Conservation (phyloP, 2,797 vertebrate genomes). For the Carcharodon carcharias region DNA sequence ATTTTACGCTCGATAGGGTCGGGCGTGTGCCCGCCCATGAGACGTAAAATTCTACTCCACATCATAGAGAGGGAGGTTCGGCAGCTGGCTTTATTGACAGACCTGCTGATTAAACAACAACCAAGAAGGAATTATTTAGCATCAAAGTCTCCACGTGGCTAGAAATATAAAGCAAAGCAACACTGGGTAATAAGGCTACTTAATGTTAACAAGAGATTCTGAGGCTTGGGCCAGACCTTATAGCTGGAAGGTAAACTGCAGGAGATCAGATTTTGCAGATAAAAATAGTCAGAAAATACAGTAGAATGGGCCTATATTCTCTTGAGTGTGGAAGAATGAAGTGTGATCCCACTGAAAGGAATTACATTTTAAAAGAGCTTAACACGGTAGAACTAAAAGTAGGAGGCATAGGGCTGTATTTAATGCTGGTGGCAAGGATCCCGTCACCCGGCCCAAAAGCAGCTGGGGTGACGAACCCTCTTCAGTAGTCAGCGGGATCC, state of each 20-base stretch:
- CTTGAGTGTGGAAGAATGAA: neutral
- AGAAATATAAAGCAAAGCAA: neutral
- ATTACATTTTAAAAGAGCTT: too few species aligned
- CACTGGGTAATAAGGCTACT: neutral
- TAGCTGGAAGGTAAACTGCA: too few species aligned
- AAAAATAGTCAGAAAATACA: neutral
- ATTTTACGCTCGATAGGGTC: too few species aligned
- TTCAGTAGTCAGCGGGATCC: too few species aligned
- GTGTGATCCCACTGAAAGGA: too few species aligned
- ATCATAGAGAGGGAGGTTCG: neutral
- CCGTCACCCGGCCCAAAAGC: too few species aligned
- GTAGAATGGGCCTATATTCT: neutral
- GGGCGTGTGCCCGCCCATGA: too few species aligned
- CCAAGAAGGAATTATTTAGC: neutral
- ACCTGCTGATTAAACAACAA: neutral
- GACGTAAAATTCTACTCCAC: too few species aligned
- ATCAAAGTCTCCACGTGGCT: neutral
- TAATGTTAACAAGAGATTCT: neutral
- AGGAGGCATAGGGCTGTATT: too few species aligned
- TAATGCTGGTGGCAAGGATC: too few species aligned
- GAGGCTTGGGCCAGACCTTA: neutral
- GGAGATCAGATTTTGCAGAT: neutral
- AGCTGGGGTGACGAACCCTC: too few species aligned
- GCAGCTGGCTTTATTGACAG: neutral
- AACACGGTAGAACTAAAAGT: too few species aligned